Percentiles rank a stretch among this genome's conserved stretches.
Evolutionary conservation across 2,888 invertebrate genomes (phyloP).

Genomic region (Prosapia bicincta): DNA sequence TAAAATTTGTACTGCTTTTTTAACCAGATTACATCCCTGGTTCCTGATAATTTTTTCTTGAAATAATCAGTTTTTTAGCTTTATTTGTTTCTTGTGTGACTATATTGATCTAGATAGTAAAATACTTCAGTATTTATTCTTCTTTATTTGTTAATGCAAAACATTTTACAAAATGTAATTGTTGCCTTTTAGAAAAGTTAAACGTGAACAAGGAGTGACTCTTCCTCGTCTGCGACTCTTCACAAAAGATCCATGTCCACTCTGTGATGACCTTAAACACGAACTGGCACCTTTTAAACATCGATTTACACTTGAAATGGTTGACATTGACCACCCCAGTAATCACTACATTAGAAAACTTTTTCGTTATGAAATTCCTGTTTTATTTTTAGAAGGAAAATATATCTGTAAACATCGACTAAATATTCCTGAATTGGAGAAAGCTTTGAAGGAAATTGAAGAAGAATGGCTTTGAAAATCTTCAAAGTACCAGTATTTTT

Average conservation of each 20-base stretch:
- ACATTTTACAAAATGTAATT: no score
- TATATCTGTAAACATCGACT: constrained; percentile 76
- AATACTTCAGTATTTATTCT: no score
- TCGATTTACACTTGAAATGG: constrained; percentile 63
- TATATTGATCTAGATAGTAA: no score
- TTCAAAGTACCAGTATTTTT: no score
- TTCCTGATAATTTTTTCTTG: no score
- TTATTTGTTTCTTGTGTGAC: no score
- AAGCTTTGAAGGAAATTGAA: constrained; percentile 50
- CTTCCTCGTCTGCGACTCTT: constrained; percentile 69
- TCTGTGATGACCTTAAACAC: constrained; percentile 75
- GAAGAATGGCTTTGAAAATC: constrained; percentile 12
- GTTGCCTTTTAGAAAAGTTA: neutral
- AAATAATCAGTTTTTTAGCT: no score
- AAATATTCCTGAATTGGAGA: constrained; percentile 56
- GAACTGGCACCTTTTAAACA: constrained; percentile 55
- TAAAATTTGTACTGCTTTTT: no score
- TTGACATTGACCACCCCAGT: constrained; percentile 71
- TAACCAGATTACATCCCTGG: no score
- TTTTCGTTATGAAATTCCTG: constrained; percentile 83
- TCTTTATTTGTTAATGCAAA: no score
- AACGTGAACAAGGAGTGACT: neutral
- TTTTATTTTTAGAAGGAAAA: constrained; percentile 77
- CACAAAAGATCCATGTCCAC: constrained; percentile 75
- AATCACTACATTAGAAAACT: constrained; percentile 69